Conservation (phyloP, 2,113 vertebrate species). For the Anarrhichthys ocellatus region DNA sequence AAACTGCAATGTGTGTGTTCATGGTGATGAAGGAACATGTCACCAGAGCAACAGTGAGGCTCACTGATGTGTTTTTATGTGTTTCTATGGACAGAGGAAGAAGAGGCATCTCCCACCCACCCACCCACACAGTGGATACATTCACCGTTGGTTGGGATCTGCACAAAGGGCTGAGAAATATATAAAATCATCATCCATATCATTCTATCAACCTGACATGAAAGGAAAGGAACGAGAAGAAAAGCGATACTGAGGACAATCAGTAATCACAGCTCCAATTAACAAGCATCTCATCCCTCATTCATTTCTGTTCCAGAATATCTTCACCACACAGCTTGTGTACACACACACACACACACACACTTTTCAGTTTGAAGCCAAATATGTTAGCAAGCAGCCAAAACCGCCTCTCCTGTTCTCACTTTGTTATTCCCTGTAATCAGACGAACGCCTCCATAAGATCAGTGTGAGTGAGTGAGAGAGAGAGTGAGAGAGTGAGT, state of each 20-base stretch:
- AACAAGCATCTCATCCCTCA: not conserved
- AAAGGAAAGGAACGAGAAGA: not conserved
- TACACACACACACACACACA: constrained; percentile 2
- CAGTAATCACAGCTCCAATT: not conserved
- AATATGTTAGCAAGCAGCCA: constrained; percentile 41
- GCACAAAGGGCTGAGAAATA: no score
- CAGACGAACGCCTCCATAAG: constrained; percentile 39
- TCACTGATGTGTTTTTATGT: no score
- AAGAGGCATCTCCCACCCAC: no score
- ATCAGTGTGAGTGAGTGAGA: not conserved
- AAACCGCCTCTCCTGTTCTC: constrained; percentile 53
- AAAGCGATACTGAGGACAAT: not conserved
- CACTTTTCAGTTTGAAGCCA: constrained; percentile 22
- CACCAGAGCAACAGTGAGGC: no score
- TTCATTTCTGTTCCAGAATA: constrained; percentile 3
- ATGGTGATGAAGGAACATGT: no score
- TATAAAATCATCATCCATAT: no score
- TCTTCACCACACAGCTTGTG: not conserved
- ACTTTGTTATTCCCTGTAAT: constrained; percentile 45
- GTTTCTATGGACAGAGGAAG: no score
- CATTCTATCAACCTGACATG: not conserved
- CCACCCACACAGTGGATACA: no score
- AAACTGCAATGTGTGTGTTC: no score
- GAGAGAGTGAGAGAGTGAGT: not conserved
- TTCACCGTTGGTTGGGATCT: no score